phyloP scores from a whole-genome alignment of 2,888 invertebrate species.

The Steinernema carpocapsae region DNA sequence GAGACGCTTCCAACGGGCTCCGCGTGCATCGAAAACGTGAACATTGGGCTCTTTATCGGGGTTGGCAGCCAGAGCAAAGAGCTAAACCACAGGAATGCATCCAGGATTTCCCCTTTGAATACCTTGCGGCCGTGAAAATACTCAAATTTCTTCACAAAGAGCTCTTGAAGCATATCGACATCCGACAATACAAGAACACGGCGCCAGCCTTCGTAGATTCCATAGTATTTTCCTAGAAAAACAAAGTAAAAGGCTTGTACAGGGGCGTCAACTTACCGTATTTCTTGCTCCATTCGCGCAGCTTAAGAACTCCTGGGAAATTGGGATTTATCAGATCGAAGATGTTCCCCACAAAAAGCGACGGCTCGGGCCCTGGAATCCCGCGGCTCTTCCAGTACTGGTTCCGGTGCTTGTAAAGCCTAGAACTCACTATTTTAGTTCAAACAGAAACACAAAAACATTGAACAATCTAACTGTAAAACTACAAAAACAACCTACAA shows the following conservation, averaged over 20 bases:
- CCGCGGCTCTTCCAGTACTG: constrained; percentile 60
- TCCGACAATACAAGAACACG: constrained; percentile 69
- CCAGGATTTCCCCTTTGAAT: background rate
- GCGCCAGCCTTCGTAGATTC: constrained; percentile 43
- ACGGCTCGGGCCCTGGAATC: constrained; percentile 52
- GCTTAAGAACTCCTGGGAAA: constrained; percentile 42
- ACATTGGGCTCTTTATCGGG: constrained; percentile 53
- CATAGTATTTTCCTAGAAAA: constrained; percentile 42
- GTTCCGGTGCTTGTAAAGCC: background rate
- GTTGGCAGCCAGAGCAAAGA: constrained; percentile 50
- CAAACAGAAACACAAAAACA: no score
- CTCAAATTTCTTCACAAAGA: constrained; percentile 70
- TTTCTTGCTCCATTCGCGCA: constrained; percentile 58
- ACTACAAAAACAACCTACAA: no score
- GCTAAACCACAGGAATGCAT: constrained; percentile 38
- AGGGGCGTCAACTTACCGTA: constrained; percentile 41
- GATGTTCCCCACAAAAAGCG: constrained; percentile 52
- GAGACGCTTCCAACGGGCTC: constrained; percentile 73
- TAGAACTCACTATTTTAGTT: background rate
- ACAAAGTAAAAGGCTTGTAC: no score
- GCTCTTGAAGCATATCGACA: constrained; percentile 68
- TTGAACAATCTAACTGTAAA: no score
- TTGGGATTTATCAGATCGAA: constrained; percentile 42
- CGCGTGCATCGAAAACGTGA: constrained; percentile 70
- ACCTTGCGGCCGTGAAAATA: constrained; percentile 38